A percentile compares a stretch with the other conserved stretches of the same genome.
Evolutionary conservation across 2,888 invertebrate genomes (phyloP).

Genomic region (Hirtodrosophila duncani): DNA sequence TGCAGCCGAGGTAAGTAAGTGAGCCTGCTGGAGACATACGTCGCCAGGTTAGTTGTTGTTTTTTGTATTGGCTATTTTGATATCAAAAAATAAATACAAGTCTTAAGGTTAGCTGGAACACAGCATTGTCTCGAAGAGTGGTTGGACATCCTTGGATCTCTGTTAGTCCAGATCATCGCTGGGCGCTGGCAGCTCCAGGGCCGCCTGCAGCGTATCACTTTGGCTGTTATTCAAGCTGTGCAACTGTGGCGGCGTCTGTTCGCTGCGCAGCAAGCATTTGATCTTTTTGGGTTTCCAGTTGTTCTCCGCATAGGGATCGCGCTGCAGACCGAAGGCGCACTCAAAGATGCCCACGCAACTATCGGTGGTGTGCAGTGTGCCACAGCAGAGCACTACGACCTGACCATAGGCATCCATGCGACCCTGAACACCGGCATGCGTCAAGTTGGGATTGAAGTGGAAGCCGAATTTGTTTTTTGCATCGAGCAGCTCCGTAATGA

Average conservation of each 20-base stretch:
- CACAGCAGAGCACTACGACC: constrained; percentile 82
- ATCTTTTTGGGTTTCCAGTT: constrained; percentile 85
- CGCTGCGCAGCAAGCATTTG: constrained; percentile 78
- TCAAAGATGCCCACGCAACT: constrained; percentile 82
- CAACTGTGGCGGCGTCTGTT: constrained; percentile 39
- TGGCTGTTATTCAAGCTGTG: constrained; percentile 58
- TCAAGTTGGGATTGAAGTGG: constrained; percentile 82
- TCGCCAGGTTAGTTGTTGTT: constrained; percentile 16
- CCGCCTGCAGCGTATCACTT: constrained; percentile 61
- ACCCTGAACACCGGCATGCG: constrained; percentile 81
- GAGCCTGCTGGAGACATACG: no score
- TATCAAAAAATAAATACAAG: constrained; percentile 3
- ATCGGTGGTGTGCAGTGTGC: constrained; percentile 81
- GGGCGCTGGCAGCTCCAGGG: constrained; percentile 63
- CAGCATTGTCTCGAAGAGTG: not conserved
- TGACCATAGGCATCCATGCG: constrained; percentile 82
- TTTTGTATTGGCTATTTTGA: not conserved
- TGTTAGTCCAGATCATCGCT: constrained; percentile 48
- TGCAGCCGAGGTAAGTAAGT: no score
- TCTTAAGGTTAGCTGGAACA: not conserved
- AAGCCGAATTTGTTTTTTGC: constrained; percentile 78
- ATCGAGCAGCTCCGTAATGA: constrained; percentile 76
- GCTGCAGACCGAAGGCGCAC: constrained; percentile 82
- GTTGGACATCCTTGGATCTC: not conserved
- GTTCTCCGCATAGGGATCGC: constrained; percentile 82